Evolutionary conservation across 1,140 invertebrate species (phyloP).

Genomic region (Whitmania pigra): DNA sequence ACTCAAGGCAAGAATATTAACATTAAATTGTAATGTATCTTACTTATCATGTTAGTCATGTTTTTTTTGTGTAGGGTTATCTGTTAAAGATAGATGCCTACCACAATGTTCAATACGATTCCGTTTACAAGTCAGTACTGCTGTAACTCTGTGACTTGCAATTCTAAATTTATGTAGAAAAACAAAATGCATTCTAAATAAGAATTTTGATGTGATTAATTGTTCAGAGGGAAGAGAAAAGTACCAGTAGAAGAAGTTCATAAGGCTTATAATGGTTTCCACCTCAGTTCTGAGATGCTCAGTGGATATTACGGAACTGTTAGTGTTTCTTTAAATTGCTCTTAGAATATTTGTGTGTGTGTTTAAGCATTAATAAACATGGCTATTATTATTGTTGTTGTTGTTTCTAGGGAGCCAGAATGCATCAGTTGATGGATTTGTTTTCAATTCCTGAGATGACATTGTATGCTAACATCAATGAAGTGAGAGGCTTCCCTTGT

Average conservation of each 20-base stretch:
- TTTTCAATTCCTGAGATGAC: constrained; percentile 94
- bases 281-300: constrained; percentile 43
- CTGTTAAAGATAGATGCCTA: constrained; percentile 89
- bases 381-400: constrained; percentile 13
- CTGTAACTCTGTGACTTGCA: too few species aligned
- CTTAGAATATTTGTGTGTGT: neutral
- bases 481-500: constrained; percentile 41
- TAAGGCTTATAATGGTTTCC: constrained; percentile 61
- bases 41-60: neutral
- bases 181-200: constrained; percentile 13
- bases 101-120: constrained; percentile 84
- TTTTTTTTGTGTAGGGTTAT: constrained; percentile 53
- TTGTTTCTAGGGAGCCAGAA: constrained; percentile 58
- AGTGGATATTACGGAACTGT: constrained; percentile 39
- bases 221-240: constrained; percentile 53
- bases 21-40: neutral
- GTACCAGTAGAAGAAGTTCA: constrained; percentile 73
- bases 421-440: constrained; percentile 89
- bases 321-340: constrained; percentile 20
- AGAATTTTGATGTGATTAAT: constrained; percentile 14
- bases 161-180: neutral
- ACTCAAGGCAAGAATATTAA: constrained; percentile 52
- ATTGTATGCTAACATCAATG: constrained; percentile 77
- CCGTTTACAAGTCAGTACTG: constrained; percentile 64
- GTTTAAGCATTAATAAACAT: too few species aligned